phyloP scores from a whole-genome alignment of 2,113 vertebrate species.

The Corythaixoides concolor region DNA sequence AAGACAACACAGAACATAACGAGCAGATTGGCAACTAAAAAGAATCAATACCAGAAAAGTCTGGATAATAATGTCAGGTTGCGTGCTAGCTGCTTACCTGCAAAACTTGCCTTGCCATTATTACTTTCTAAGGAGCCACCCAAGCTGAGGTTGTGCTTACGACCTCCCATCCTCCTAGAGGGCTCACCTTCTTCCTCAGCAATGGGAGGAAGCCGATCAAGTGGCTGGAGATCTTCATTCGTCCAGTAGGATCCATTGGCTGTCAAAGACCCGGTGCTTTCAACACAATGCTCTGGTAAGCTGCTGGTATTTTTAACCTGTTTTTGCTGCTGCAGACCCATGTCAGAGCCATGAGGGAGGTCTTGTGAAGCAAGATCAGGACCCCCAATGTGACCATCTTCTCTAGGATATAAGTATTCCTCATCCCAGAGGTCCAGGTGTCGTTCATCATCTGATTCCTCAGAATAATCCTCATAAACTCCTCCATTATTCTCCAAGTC shows the following conservation, averaged over 20 bases:
- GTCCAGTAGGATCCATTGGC: constrained; percentile 25
- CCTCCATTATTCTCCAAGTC: constrained; percentile 54
- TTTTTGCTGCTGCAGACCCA: not conserved
- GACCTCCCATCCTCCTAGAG: constrained; percentile 26
- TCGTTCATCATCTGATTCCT: constrained; percentile 51
- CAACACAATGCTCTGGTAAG: not conserved
- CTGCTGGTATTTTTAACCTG: not conserved
- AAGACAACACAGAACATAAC: not conserved
- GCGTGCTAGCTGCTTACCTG: constrained; percentile 67
- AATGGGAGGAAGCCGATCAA: constrained; percentile 70
- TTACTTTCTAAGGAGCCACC: constrained; percentile 49
- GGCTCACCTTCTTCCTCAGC: constrained; percentile 75
- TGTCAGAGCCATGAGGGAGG: not conserved
- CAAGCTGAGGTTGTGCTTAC: not conserved
- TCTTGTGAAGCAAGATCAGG: constrained; percentile 13
- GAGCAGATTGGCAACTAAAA: constrained; percentile 37
- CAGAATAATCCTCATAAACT: constrained; percentile 47
- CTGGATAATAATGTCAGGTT: not conserved
- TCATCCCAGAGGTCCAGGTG: constrained; percentile 46
- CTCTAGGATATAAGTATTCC: constrained; percentile 18
- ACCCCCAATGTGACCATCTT: constrained; percentile 17
- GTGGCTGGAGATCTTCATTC: constrained; percentile 15
- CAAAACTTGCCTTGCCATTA: constrained; percentile 42
- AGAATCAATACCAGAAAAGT: constrained; percentile 7
- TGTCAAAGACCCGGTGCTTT: not conserved